Percentiles rank a stretch among this genome's conserved stretches.
phyloP scores from a whole-genome alignment of 2,797 vertebrate species.

The Staurois parvus region DNA sequence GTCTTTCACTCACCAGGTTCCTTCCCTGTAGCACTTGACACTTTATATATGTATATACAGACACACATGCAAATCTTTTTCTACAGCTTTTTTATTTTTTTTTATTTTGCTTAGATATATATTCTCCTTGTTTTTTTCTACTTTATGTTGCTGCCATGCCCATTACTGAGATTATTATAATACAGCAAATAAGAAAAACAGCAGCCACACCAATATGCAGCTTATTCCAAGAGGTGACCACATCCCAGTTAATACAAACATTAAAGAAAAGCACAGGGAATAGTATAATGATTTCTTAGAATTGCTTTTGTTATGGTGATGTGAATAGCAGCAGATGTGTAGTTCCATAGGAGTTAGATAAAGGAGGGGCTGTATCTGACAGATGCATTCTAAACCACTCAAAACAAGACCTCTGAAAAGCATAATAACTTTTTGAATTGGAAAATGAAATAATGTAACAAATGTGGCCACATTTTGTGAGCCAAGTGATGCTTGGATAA shows the following conservation, averaged over 20 bases:
- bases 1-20: neutral
- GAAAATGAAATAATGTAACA: neutral
- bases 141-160: neutral
- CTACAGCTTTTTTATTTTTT: no score
- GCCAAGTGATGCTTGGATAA: no score
- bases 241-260: neutral
- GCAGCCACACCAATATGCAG: neutral
- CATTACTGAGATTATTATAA: neutral
- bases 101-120: no score
- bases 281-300: neutral
- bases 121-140: neutral
- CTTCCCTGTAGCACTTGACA: no score
- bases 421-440: neutral
- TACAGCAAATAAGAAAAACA: neutral
- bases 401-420: conserved; percentile 25
- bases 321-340: conserved; percentile 31
- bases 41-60: no score
- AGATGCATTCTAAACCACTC: conserved; percentile 28
- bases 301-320: conserved; percentile 40
- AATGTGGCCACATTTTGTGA: neutral
- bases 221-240: conserved; percentile 8
- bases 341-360: conserved; percentile 11
- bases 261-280: conserved; percentile 6
- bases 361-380: conserved; percentile 22
- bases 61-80: no score